Base-by-base conservation (phyloP, 2,113 vertebrate species). In the Coracopsis vasa region DNA sequence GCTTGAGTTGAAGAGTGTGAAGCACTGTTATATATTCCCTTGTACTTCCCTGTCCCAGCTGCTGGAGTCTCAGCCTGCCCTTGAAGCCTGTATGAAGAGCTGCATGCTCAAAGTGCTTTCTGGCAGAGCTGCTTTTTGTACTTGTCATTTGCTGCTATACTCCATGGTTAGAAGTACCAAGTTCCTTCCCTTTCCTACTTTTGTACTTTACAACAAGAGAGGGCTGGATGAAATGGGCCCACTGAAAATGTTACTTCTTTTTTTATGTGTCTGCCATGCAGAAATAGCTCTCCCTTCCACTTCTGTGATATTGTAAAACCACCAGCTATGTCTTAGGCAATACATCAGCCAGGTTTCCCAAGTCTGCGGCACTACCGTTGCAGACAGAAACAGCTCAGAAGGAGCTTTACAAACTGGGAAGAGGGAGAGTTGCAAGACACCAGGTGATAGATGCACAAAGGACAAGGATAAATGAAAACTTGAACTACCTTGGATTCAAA, bases 61-160 rank as follows among this genome's bases (percentile, higher is more conserved):
- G 66, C 54, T 62, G 37, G 29, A 66, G 13, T 20, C 37, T 79
- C 7, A 65, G 60, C 54, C 71, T 65, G 62, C 42, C 80, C 86
- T 48, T 44, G 69, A 78, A 62, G 54, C 23, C 53, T 10, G 25
- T 14, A 21, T 8, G 24, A 53, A 45, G 29, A 89, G 48, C 44
- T 69, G 33, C 0, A 0, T 17, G 25, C 33, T 53, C 29, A 11
- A 13, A n/a, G 3, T 33, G 21, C 66, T 90, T 62, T 73, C 54
- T 41, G n/a, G 48, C n/a, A 18, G 14, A 90, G 42, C 5, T 48
- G 27, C 48, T 35, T 24, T 47, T 80, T 48, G 56, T 24, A 3
- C 61, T 78, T 51, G 41, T 13, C 19, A 7, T 9, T 72, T 61
- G 53, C 44, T 87, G 50, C 70, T 14, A 2, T 28, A 14, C 61